These are phyloP conservation scores for Belgica antarctica DNA, from an alignment of 2,888 invertebrate genomes.

Conservation along the genomic window DNA sequence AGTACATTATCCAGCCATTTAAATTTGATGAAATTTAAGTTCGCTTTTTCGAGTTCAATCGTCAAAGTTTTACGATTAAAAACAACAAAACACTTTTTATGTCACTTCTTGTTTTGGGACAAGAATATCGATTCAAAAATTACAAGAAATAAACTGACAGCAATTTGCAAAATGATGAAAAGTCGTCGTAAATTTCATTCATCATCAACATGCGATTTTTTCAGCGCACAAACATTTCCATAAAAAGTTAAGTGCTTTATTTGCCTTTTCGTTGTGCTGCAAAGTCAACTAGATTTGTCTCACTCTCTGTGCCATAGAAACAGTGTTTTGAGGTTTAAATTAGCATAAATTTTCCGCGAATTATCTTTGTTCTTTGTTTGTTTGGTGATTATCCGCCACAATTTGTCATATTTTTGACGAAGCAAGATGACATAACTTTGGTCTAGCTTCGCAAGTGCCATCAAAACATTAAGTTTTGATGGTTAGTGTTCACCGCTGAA, in stretches of 20 bases:
- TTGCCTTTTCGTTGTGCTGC: constrained; percentile 1
- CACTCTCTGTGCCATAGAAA: background rate
- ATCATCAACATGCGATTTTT: background rate
- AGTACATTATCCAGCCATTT: background rate
- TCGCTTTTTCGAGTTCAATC: constrained; percentile 7
- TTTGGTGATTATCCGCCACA: constrained; percentile 10
- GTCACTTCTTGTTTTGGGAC: background rate
- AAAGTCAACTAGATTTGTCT: too few species aligned
- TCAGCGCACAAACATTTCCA: background rate
- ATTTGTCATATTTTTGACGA: constrained; percentile 2
- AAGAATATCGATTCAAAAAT: constrained; percentile 2
- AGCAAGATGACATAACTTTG: too few species aligned
- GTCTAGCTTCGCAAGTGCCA: too few species aligned
- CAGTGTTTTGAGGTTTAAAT: background rate
- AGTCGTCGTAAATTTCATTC: background rate
- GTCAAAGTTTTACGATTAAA: background rate
- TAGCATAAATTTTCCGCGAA: background rate
- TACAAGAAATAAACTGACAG: background rate
- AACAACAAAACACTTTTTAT: background rate
- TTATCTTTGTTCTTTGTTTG: background rate
- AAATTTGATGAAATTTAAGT: constrained; percentile 10
- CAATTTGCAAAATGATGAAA: constrained; percentile 2
- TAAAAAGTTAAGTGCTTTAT: constrained; percentile 21
- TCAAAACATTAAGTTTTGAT: too few species aligned
- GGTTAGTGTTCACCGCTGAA: too few species aligned